phyloP scores from a whole-genome alignment of 2,888 invertebrate species.

The Tachina grossa region DNA sequence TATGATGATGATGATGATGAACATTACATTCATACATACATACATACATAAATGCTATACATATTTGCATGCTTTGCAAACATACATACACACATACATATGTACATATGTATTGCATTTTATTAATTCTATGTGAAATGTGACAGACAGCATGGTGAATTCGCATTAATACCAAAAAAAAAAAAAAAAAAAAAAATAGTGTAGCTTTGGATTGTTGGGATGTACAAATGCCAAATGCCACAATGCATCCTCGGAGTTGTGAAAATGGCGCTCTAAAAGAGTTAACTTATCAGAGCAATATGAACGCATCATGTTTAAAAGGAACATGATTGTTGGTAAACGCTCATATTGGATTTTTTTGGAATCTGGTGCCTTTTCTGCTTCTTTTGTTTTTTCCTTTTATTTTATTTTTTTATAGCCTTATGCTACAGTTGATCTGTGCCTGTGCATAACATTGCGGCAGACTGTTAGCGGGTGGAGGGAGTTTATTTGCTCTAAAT shows the following conservation, averaged over 20 bases:
- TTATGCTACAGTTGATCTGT: conserved; percentile 71
- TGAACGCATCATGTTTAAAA: not conserved
- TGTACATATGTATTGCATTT: no score
- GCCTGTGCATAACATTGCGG: conserved; percentile 68
- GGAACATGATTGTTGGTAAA: not conserved
- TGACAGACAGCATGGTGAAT: not conserved
- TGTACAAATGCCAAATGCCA: not conserved
- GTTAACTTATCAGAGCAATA: no score
- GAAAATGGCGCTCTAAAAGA: not conserved
- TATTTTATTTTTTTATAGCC: conserved; percentile 60
- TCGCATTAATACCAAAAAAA: not conserved
- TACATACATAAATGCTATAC: no score
- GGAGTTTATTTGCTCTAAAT: not conserved
- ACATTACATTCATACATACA: no score
- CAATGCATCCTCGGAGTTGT: not conserved
- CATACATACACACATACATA: not conserved
- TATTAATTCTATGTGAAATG: conserved; percentile 1
- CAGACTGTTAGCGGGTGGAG: not conserved
- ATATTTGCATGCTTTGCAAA: not conserved
- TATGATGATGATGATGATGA: no score
- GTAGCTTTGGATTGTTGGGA: not conserved
- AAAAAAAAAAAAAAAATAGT: not conserved
- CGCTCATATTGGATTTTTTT: not conserved
- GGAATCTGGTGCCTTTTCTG: not conserved
- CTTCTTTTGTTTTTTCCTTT: conserved; percentile 35